Base-by-base conservation (phyloP, 2,113 vertebrate genomes). In the Cathartes aura region DNA sequence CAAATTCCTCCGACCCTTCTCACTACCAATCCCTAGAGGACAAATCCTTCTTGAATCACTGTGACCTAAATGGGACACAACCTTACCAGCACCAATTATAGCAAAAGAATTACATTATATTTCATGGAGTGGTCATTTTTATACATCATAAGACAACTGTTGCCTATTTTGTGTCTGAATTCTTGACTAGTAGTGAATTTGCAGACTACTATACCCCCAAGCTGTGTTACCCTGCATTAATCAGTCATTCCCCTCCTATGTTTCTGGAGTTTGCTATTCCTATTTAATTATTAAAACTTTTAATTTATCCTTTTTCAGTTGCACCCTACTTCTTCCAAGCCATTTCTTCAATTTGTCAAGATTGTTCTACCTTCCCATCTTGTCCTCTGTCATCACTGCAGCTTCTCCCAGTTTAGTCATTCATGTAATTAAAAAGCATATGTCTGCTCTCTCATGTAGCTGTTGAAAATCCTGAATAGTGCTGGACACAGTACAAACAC, bases 301-400 rank as follows among this genome's bases (percentile, higher is more conserved):
- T 34, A 58, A 79, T 74, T 87, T 56, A 68, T 62, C 30, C 53
- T 86, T 95, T 88, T 68, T 36, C 50, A 20, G 60, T 91, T 85
- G 40, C 30, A 43, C 21, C 21, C 23, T 63, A 12, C 84, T 93
- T 82, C 70, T 87, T 90, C 89, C 73, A 91, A 85, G 50, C 30
- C 20, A 43, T 87, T 71, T 94, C 52, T 93, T 93, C 89, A 75
- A 19, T 87, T 74, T 94, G 40, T 91, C 84, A 87, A 34, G 73
- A 53, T 87, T 2, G 2, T 68, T 91, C 64, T 67, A 92, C 88
- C 67, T 93, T 95, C 60, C 18, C 48, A 21, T 91, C 84, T 89
- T 95, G 80, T 71, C 47, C 21, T 93, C 89, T 96, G 68, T 94
- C 89, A 87, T 87, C 78, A 82, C 62, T 47, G 73, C 76, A 93